Conservation (phyloP, 2,113 vertebrate genomes). For the Hippocampus abdominalis region DNA sequence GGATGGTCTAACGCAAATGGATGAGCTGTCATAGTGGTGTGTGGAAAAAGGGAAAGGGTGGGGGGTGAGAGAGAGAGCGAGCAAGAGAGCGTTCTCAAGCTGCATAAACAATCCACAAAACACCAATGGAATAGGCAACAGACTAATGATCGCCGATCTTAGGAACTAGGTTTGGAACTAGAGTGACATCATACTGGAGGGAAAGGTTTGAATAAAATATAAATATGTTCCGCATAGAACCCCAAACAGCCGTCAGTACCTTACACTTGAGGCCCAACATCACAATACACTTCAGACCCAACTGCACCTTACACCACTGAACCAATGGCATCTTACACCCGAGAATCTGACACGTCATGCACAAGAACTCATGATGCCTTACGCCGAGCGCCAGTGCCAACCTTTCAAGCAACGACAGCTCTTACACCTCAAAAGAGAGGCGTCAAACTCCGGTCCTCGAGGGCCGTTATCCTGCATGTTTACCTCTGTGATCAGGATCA, state of each 20-base stretch:
- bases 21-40: conserved; percentile 60
- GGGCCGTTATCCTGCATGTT: too few species aligned
- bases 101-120: conserved; percentile 47
- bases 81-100: conserved; percentile 17
- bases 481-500: too few species aligned
- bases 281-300: not conserved
- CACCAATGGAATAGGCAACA: conserved; percentile 24
- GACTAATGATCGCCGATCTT: conserved; percentile 18
- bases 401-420: not conserved
- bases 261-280: not conserved
- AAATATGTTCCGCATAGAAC: too few species aligned
- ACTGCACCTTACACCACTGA: not conserved
- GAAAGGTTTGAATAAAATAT: too few species aligned
- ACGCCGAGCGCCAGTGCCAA: not conserved
- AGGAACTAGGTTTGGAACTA: conserved; percentile 18
- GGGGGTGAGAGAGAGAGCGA: not conserved
- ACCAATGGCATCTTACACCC: not conserved
- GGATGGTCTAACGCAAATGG: conserved; percentile 58
- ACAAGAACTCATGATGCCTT: not conserved
- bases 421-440: too few species aligned
- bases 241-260: not conserved
- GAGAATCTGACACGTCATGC: not conserved
- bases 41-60: conserved; percentile 1
- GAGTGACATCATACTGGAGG: not conserved
- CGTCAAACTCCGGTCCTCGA: too few species aligned